A percentile compares a stretch with the other conserved stretches of the same genome.
Evolutionary conservation across 2,113 vertebrate genomes (phyloP).

Genomic region (Kryptolebias marmoratus): DNA sequence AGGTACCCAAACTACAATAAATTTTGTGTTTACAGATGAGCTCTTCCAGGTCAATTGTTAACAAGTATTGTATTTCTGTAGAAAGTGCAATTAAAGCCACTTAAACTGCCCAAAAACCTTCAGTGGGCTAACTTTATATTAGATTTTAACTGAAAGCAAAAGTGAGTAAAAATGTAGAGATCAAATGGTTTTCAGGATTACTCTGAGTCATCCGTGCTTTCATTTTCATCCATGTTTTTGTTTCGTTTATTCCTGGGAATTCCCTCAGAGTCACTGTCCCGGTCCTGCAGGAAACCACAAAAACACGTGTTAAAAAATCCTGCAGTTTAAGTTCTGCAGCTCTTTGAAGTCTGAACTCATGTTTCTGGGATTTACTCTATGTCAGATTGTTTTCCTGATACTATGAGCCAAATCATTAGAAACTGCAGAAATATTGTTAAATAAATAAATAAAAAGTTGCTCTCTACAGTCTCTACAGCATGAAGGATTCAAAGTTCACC

Average conservation of each 20-base stretch:
- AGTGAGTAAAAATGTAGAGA: background rate
- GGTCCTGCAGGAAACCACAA: constrained; percentile 38
- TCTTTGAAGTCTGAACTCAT: background rate
- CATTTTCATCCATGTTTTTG: constrained; percentile 54
- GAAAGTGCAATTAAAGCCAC: no score
- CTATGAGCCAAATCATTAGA: constrained; percentile 36
- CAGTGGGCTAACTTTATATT: background rate
- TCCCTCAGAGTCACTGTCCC: constrained; percentile 60
- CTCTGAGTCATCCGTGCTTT: constrained; percentile 71
- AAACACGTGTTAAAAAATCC: constrained; percentile 15
- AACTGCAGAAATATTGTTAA: constrained; percentile 30
- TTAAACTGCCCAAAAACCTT: background rate
- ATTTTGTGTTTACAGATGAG: background rate
- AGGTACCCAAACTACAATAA: background rate
- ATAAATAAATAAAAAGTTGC: constrained; percentile 13
- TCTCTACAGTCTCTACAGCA: constrained; percentile 16
- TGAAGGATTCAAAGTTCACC: background rate
- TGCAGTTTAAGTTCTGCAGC: constrained; percentile 1
- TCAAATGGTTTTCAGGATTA: constrained; percentile 14
- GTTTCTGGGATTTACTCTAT: background rate
- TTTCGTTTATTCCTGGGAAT: constrained; percentile 36
- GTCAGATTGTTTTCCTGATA: background rate
- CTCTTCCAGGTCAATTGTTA: background rate
- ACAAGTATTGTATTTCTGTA: background rate
- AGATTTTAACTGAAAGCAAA: background rate